Base-by-base conservation (phyloP, 2,797 vertebrate species). In the Schizopygopsis pylzovi region DNA sequence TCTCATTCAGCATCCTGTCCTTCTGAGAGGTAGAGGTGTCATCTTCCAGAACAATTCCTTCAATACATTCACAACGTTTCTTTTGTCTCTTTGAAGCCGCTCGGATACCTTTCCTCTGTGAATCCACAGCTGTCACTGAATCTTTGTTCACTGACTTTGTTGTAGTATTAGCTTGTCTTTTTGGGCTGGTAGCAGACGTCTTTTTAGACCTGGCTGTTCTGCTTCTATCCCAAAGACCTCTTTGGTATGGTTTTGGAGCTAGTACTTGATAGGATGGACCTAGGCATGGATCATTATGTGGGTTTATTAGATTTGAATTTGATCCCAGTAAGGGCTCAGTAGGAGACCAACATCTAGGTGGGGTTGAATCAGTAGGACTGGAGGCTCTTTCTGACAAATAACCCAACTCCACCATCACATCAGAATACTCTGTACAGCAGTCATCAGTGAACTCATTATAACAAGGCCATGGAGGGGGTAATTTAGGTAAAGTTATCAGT, bases 301-400 rank as follows among this genome's bases (percentile, higher is more conserved):
- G 96, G 91, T 97, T 96, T 89, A 96, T 96, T 65, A 97, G 94
- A 77, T 93, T 92, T 49, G 93, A 92, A 77, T 94, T 92, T 87
- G 94, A 91, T 90, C 96, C 96, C 90, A 96, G 95, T 87, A 96
- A 94, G 79, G 97, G 96, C 89, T 98, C 98, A 90, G 97, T 98
- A 65, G 98, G 98, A 89, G 98, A 99, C 98, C 98, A 99, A 92
- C 98, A 99, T 25, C 98, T 97, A 88, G 98, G 98, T 18, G 98
- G 98, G 52, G 98, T 98, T 37, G 95, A 96, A 90, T 97, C 95
- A 89, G 94, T 71, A 9, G 98, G 97, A 92, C 97, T 99, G 89
- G 95, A 93, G 88, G 96, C 97, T 94, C 96, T 96, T 91, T 99
- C 98, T 71, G 98, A 98, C 88, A 99, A 96, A 93, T 99, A 99